Conservation (phyloP, 2,888 invertebrate species). For the Tinea pellionella region DNA sequence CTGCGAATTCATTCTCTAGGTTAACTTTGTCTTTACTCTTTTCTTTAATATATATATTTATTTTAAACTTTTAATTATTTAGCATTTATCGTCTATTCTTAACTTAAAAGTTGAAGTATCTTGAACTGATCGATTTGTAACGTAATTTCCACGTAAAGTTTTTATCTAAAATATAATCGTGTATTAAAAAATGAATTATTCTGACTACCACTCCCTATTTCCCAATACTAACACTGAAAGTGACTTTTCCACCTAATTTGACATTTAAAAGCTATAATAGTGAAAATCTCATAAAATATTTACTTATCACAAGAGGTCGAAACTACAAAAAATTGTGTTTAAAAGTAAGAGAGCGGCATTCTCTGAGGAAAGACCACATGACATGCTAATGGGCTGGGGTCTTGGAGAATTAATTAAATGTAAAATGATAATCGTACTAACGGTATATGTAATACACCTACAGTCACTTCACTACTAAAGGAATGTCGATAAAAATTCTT, state of each 20-base stretch:
- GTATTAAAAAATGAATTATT: no score
- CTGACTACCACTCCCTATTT: no score
- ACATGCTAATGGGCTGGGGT: conserved; percentile 13
- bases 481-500: conserved; percentile 2
- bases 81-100: no score
- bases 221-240: no score
- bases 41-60: no score
- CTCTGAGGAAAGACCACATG: not conserved
- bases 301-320: not conserved
- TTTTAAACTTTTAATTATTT: no score
- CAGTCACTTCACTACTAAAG: not conserved
- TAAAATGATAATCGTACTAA: conserved; percentile 14
- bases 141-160: no score
- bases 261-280: not conserved
- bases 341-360: not conserved
- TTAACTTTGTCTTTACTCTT: no score
- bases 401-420: conserved; percentile 15
- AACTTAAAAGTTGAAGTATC: no score
- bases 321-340: not conserved
- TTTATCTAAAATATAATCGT: no score
- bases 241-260: no score
- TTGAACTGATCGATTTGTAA: no score
- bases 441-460: conserved; percentile 9
- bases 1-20: not conserved
- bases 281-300: not conserved